Base-by-base conservation (phyloP, 2,888 invertebrate genomes). In the Drosophila diplacantha region DNA sequence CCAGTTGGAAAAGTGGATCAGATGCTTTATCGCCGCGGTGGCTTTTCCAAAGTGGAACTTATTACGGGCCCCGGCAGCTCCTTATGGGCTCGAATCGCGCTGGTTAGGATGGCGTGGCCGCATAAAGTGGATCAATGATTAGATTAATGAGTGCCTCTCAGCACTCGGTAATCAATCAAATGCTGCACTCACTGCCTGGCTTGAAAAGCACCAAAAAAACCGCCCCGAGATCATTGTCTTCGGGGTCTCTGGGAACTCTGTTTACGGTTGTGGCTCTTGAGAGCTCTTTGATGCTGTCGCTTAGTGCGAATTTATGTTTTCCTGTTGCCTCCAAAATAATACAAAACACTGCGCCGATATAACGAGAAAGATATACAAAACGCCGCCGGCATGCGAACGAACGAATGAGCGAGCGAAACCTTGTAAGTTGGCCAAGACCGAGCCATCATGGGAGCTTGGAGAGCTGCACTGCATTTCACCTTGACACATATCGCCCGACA, bases 61-160 rank as follows among this genome's bases (percentile, higher is more conserved):
- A 46, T 60, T 60, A 59, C 39, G 32, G 38, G 22, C 26, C 24
- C 41, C 41, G 24, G 24, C 20, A 39, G 39, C 60, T 60, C 60
- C 60, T 59, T 24, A 16, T 38, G 37, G 49, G 29, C 14, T 69
- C 61, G 75, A 44, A 37, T 5, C 41, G 29, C 5, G 26, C 32
- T 20, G 58, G 46, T 32, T 39, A n/a, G 52, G 51, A 50, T 53
- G 70, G 77, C 63, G 51, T 65, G 68, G 71, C 62, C 47, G 69
- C 76, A 79, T 74, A 79, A 77, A 81, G 73, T 77, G 77, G 79
- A 73, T 81, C 81, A 77, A 79, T 81, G 80, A 79, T 77, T 79
- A 81, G 77, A 80, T 80, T 80, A 80, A 80, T 80, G 80, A 80
- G 79, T 77, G 75, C 68, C 80, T 80, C 81, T 80, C 80, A 81